A percentile compares a stretch with the other conserved stretches of the same genome.
Evolutionary conservation across 2,797 vertebrate species (phyloP).

Genomic region (Gambusia yucatana): DNA sequence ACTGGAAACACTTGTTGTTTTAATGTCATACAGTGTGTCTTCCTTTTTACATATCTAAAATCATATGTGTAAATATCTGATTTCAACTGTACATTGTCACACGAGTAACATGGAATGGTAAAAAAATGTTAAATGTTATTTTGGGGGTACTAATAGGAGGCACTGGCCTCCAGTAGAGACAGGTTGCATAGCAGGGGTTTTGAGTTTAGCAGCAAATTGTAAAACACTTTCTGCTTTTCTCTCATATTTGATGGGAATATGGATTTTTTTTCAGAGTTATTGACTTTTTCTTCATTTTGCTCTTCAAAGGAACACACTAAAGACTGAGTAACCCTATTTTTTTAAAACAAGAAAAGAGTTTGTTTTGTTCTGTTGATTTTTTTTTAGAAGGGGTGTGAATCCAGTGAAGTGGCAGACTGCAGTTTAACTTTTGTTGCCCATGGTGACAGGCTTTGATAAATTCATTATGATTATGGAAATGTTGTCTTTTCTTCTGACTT

Average conservation of each 20-base stretch:
- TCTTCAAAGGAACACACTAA: conserved; percentile 7
- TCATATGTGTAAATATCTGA: background rate
- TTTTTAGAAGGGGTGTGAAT: background rate
- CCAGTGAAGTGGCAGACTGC: conserved; percentile 20
- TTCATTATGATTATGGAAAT: conserved; percentile 32
- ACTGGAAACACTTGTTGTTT: background rate
- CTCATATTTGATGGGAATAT: background rate
- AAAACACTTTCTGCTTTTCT: background rate
- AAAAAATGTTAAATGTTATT: background rate
- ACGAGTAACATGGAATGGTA: background rate
- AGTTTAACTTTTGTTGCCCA: conserved; percentile 27
- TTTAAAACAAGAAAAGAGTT: background rate
- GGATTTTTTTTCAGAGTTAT: background rate
- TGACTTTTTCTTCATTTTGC: conserved; percentile 1
- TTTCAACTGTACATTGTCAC: background rate
- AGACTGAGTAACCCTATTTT: background rate
- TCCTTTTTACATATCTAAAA: too few species aligned
- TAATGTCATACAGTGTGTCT: too few species aligned
- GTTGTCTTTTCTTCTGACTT: conserved; percentile 13
- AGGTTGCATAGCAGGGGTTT: background rate
- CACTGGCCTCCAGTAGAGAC: background rate
- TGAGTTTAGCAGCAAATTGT: background rate
- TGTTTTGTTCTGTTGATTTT: too few species aligned
- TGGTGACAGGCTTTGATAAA: conserved; percentile 17
- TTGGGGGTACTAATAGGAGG: background rate